Base-by-base conservation (phyloP, 2,797 vertebrate species). In the Myotis daubentonii region DNA sequence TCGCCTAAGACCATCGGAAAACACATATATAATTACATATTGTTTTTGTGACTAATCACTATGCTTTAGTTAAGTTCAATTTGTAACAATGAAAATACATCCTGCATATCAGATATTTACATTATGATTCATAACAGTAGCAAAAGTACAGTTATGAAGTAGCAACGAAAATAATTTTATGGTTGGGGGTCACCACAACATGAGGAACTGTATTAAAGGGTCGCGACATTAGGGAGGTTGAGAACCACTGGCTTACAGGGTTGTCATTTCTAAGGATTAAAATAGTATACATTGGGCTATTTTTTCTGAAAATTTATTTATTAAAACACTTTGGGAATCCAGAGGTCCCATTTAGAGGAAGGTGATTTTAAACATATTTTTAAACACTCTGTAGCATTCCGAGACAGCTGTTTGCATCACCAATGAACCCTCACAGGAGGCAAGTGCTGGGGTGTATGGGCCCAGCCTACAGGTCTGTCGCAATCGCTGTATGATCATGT, bases 291-390 rank as follows among this genome's bases (percentile, higher is more conserved):
- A 55, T 9, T 76, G 60, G 30, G 23, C 44, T 72, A 25, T 91
- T 93, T 88, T 70, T 91, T 89, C 38, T 85, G 53, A 86, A 89
- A 91, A 36, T 82, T 79, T 91, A 79, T 62, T 86, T 92, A 66
- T 71, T 38, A 30, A 91, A 83, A 55, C 85, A 51, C 36, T 72
- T 85, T 78, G 25, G 20, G 62, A 1, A 4, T 19, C 23, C 23
- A 57, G 75, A 17, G 30, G 8, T 44, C 60, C 60, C 28, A 62
- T 65, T 75, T 79, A 85, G 68, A 87, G 55, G 47, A 8, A 83
- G 10, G 25, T 30, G 28, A 60, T 84, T 72, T 85, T 22, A 28
- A 83, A 41, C 47, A 36, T 41, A 16, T 79, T 90, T 80, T 55
- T 25, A 80, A 91, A 79, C 16, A 57, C 33, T 33, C 10, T 82